phyloP scores from a whole-genome alignment of 1,140 invertebrate genomes.

The Drosophila guanche region DNA sequence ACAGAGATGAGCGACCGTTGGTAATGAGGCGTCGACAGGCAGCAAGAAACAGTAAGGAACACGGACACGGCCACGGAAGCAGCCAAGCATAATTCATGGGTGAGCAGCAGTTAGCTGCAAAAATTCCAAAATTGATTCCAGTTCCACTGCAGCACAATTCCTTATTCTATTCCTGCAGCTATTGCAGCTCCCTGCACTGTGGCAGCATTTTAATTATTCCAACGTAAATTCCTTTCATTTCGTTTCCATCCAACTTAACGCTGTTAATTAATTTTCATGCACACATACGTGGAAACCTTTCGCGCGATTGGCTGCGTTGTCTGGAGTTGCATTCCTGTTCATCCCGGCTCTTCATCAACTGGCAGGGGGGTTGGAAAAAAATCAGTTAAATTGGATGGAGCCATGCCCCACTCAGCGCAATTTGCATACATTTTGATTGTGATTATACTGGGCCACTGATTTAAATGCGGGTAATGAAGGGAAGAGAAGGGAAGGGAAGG shows the following conservation, averaged over 20 bases:
- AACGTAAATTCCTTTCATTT: conserved; percentile 60
- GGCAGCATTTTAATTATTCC: conserved; percentile 30
- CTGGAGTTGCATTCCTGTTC: conserved; percentile 22
- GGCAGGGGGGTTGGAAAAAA: conserved; percentile 29
- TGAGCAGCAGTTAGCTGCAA: too few species aligned
- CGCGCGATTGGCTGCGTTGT: too few species aligned
- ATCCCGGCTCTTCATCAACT: conserved; percentile 42
- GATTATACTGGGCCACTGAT: conserved; percentile 73
- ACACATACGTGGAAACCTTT: conserved; percentile 3
- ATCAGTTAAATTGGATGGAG: conserved; percentile 75
- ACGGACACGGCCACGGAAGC: neutral
- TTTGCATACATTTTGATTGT: conserved; percentile 78
- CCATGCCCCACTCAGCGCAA: conserved; percentile 45
- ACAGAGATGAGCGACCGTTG: neutral
- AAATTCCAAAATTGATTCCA: neutral
- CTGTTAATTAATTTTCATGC: conserved; percentile 70
- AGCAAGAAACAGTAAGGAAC: conserved; percentile 12
- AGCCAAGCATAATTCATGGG: conserved; percentile 33
- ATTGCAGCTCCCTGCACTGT: neutral
- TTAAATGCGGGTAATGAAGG: conserved; percentile 68
- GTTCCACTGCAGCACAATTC: too few species aligned
- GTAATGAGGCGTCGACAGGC: conserved; percentile 36
- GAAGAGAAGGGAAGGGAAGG: too few species aligned
- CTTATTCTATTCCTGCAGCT: conserved; percentile 23
- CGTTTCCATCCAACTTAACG: conserved; percentile 50